Evolutionary conservation across 2,888 invertebrate species (phyloP).

Genomic region (Julus scanicus): DNA sequence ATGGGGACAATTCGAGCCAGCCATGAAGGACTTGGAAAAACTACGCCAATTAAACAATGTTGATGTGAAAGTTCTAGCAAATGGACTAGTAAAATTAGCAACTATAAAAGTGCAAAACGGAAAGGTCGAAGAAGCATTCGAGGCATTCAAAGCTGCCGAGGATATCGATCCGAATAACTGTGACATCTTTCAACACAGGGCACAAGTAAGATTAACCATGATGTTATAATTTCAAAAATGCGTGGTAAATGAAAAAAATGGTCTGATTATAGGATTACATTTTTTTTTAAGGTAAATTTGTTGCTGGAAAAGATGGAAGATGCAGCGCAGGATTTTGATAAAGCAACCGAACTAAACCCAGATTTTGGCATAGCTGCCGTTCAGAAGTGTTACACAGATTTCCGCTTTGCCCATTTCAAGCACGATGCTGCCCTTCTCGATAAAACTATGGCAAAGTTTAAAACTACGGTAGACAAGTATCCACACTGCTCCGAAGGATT

Average conservation of each 20-base stretch:
- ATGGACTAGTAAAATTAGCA: conserved; percentile 89
- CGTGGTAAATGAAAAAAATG: not conserved
- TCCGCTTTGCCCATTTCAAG: conserved; percentile 75
- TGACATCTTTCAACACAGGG: conserved; percentile 93
- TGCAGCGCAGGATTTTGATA: conserved; percentile 84
- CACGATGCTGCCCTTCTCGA: conserved; percentile 71
- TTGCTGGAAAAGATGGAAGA: conserved; percentile 83
- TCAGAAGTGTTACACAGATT: conserved; percentile 91
- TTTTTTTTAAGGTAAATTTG: conserved; percentile 76
- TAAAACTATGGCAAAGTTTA: conserved; percentile 78
- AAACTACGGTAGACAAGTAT: conserved; percentile 80
- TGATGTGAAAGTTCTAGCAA: conserved; percentile 73
- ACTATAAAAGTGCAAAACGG: conserved; percentile 84
- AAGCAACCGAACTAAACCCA: conserved; percentile 83
- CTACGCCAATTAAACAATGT: conserved; percentile 70
- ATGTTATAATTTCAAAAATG: not conserved
- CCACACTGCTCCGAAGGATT: conserved; percentile 88
- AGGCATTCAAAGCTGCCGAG: conserved; percentile 82
- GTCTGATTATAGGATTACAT: not conserved
- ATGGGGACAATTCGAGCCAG: conserved; percentile 70
- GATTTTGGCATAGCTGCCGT: conserved; percentile 86
- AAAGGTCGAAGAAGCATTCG: conserved; percentile 76
- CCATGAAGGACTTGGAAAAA: conserved; percentile 72
- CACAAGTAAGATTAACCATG: conserved; percentile 71
- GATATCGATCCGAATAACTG: conserved; percentile 81